Percentiles rank a stretch among this genome's conserved stretches.
These are phyloP conservation scores for Incurvaria masculella DNA, from an alignment of 2,888 invertebrate genomes.

Conservation along the genomic window DNA sequence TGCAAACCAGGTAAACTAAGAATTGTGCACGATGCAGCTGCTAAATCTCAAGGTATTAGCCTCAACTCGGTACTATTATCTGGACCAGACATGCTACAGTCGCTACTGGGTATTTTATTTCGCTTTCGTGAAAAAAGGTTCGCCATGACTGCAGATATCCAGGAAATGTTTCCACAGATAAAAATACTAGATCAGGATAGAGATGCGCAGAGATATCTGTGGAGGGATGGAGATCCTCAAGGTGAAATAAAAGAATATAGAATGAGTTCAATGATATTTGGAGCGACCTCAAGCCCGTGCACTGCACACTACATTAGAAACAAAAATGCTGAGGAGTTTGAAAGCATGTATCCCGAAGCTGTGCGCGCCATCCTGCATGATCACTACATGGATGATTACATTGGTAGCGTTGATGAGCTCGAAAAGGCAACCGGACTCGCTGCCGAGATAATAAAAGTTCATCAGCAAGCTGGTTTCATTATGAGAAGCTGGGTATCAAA, in stretches of 20 bases:
- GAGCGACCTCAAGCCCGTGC: slow-evolving; percentile 12
- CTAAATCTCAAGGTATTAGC: slow-evolving; percentile 13
- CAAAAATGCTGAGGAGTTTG: slow-evolving; percentile 8
- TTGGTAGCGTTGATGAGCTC: slow-evolving; percentile 9
- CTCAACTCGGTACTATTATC: slow-evolving; percentile 19
- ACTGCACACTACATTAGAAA: slow-evolving; percentile 13
- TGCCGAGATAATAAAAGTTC: not conserved
- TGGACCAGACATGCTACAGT: slow-evolving; percentile 22
- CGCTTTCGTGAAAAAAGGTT: slow-evolving; percentile 21
- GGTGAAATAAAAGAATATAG: slow-evolving; percentile 7
- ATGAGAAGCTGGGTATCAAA: slow-evolving; percentile 1
- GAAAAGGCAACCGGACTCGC: slow-evolving; percentile 4
- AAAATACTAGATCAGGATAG: slow-evolving; percentile 15
- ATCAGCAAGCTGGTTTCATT: not conserved
- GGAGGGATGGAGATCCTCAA: not conserved
- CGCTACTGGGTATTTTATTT: slow-evolving; percentile 21
- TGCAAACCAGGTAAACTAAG: slow-evolving; percentile 19
- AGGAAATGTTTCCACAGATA: slow-evolving; percentile 15
- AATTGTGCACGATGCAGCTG: slow-evolving; percentile 21
- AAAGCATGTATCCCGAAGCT: slow-evolving; percentile 7
- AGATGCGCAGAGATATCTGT: not conserved
- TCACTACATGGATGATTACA: slow-evolving; percentile 13
- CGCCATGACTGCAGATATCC: slow-evolving; percentile 18
- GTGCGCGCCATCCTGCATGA: slow-evolving; percentile 4
- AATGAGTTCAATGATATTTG: slow-evolving; percentile 15